Percentiles rank a stretch among this genome's conserved stretches.
Evolutionary conservation across 2,113 vertebrate species (phyloP).

Genomic region (Upupa epops): DNA sequence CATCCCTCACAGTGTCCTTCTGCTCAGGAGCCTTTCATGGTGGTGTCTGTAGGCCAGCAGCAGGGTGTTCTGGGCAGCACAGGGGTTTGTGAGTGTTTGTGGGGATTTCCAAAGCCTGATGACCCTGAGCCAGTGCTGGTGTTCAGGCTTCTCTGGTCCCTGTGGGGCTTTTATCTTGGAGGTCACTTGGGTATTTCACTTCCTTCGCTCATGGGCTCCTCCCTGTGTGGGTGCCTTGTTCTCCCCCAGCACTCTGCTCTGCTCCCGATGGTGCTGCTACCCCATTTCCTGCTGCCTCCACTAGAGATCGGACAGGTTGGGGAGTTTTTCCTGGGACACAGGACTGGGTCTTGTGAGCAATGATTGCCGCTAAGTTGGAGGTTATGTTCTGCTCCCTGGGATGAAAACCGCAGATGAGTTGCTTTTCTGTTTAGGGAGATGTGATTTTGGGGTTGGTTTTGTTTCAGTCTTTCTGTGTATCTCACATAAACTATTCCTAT

Average conservation of each 20-base stretch:
- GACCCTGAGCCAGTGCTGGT: neutral
- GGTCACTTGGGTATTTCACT: neutral
- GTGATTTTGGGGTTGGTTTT: neutral
- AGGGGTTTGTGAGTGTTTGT: fast-evolving
- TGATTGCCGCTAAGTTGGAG: neutral
- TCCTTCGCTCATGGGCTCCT: neutral
- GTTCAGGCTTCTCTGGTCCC: neutral
- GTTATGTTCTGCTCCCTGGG: neutral
- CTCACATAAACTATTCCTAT: slow-evolving; percentile 45
- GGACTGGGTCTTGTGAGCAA: neutral
- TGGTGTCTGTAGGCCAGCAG: neutral
- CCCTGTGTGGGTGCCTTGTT: neutral
- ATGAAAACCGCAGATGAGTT: neutral
- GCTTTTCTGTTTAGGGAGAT: slow-evolving; percentile 13
- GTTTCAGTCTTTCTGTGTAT: slow-evolving; percentile 29
- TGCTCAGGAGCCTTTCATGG: neutral
- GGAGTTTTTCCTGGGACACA: neutral
- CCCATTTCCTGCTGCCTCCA: neutral
- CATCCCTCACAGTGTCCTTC: fast-evolving
- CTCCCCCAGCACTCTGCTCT: neutral
- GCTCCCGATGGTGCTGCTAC: neutral
- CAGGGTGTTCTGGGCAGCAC: fast-evolving
- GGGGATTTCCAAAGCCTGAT: neutral
- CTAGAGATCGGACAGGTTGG: neutral
- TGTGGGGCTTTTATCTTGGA: neutral